phyloP scores from a whole-genome alignment of 2,888 invertebrate species.

The Thera britannica region DNA sequence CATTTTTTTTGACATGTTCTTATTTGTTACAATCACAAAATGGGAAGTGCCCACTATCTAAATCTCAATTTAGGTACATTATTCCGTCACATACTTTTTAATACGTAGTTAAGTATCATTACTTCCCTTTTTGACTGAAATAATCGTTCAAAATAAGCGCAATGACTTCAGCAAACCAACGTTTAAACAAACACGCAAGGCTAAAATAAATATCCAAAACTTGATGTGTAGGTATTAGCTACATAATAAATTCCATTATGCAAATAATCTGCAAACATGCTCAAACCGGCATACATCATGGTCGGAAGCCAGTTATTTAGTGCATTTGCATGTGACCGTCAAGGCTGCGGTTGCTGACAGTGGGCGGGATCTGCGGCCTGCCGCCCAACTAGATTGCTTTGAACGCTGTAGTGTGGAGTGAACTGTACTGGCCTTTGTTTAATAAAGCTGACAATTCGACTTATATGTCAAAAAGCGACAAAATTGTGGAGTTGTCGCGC shows the following conservation, averaged over 20 bases:
- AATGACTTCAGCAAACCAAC: too few relatives aligned
- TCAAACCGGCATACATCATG: slow-evolving; percentile 27
- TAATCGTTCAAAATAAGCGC: too few relatives aligned
- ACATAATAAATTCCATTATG: slow-evolving; percentile 16
- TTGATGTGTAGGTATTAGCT: neutral
- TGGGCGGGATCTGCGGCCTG: slow-evolving; percentile 29
- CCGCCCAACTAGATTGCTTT: slow-evolving; percentile 8
- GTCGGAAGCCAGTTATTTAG: slow-evolving; percentile 34
- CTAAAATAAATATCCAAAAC: neutral
- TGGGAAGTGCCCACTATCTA: too few relatives aligned
- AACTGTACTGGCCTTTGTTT: neutral
- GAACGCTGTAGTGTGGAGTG: slow-evolving; percentile 2
- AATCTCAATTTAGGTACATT: too few relatives aligned
- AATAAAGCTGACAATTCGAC: too few relatives aligned
- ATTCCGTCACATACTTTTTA: too few relatives aligned
- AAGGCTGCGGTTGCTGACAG: slow-evolving; percentile 36
- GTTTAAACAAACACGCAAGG: neutral
- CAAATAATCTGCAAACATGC: slow-evolving; percentile 23
- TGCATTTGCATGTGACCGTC: slow-evolving; percentile 41
- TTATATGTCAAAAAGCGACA: too few relatives aligned
- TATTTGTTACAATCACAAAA: too few relatives aligned
- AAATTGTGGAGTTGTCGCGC: too few relatives aligned
- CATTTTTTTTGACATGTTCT: too few relatives aligned
- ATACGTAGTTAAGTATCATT: too few relatives aligned
- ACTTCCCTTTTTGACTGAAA: too few relatives aligned